These are phyloP conservation scores for Clanis bilineata DNA, from an alignment of 2,888 invertebrate genomes.

Conservation along the genomic window DNA sequence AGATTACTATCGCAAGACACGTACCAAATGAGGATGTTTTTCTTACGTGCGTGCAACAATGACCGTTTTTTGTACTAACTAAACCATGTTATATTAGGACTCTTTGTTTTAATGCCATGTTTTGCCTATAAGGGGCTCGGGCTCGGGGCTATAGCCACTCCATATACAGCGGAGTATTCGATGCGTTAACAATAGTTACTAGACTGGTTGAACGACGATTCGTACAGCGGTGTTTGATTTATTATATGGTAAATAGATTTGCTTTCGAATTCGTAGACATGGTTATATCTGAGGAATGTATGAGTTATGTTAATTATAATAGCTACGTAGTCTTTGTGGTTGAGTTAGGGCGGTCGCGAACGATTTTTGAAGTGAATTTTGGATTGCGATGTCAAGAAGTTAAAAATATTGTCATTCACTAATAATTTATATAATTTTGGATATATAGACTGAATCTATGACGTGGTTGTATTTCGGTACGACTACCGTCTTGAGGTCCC, in stretches of 20 bases:
- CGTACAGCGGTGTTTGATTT: not conserved
- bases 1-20: slow-evolving; percentile 58
- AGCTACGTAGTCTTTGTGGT: no score
- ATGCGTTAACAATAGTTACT: slow-evolving; percentile 6
- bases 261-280: no score
- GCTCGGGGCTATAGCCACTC: not conserved
- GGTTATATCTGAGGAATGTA: not conserved
- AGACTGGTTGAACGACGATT: not conserved
- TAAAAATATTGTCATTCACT: no score
- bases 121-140: slow-evolving; percentile 2
- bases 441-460: no score
- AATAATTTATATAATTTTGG: no score
- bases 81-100: slow-evolving; percentile 40
- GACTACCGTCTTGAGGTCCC: no score
- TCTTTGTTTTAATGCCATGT: slow-evolving; percentile 39
- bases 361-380: no score
- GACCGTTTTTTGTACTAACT: slow-evolving; percentile 49
- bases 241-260: no score
- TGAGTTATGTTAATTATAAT: no score
- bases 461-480: no score
- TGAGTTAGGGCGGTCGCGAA: no score
- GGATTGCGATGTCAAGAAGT: no score
- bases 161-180: slow-evolving; percentile 6
- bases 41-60: slow-evolving; percentile 38
- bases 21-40: slow-evolving; percentile 65